Percentiles rank a stretch among this genome's conserved stretches.
Conservation (phyloP, 2,113 vertebrate genomes). For the Dicerorhinus sumatrensis region DNA sequence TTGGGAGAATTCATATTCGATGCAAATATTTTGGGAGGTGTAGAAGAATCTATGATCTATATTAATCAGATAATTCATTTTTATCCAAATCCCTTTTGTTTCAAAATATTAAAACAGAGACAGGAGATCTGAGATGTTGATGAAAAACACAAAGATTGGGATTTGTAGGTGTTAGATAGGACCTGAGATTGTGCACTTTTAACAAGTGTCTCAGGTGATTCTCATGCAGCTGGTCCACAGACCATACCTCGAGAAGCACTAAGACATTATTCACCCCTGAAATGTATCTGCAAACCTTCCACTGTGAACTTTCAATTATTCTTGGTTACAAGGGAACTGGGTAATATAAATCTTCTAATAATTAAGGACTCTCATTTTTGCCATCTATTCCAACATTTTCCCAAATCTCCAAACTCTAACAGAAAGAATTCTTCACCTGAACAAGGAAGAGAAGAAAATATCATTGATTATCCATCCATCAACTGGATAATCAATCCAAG, state of each 20-base stretch:
- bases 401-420: background rate
- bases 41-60: constrained; percentile 13
- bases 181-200: background rate
- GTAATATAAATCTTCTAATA: background rate
- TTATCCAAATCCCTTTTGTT: background rate
- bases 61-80: constrained; percentile 7
- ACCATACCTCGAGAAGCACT: background rate
- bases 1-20: background rate
- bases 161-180: background rate
- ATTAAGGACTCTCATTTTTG: background rate
- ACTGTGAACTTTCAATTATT: constrained; percentile 7
- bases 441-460: background rate
- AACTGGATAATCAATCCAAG: background rate
- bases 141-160: background rate
- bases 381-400: background rate
- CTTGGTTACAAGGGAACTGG: background rate
- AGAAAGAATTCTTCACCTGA: background rate
- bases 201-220: background rate
- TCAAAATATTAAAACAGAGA: constrained; percentile 1
- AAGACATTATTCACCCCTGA: background rate
- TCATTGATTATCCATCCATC: background rate
- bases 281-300: background rate
- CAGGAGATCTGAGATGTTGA: background rate
- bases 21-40: background rate
- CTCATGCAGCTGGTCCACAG: background rate